Evolutionary conservation across 2,888 invertebrate species (phyloP).

Genomic region (Cryptocephalus moraei): DNA sequence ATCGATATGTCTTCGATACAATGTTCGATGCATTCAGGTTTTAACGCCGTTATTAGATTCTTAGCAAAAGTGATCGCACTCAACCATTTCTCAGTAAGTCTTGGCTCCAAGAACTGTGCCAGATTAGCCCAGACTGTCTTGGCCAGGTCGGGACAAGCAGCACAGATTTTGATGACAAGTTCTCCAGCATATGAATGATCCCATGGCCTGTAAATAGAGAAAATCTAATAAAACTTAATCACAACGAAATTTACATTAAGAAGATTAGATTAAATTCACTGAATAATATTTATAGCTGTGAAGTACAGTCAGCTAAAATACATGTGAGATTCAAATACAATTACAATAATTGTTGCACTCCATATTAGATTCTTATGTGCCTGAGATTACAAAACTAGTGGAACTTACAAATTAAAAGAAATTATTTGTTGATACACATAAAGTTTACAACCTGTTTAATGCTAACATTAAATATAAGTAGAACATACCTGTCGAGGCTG

Average conservation of each 20-base stretch:
- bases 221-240: not conserved
- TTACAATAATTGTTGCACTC: too few species aligned
- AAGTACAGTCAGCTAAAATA: too few species aligned
- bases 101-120: constrained; percentile 51
- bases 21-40: constrained; percentile 42
- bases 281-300: too few species aligned
- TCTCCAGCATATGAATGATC: constrained; percentile 53
- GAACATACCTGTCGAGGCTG: constrained; percentile 42
- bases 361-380: not conserved
- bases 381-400: too few species aligned
- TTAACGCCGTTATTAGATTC: constrained; percentile 39
- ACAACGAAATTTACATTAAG: too few species aligned
- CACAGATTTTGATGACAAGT: constrained; percentile 51
- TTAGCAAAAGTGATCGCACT: constrained; percentile 41
- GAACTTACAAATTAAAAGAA: too few species aligned
- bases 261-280: too few species aligned
- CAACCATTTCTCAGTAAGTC: constrained; percentile 46
- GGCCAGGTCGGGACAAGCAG: constrained; percentile 62
- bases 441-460: too few species aligned
- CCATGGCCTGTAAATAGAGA: constrained; percentile 45
- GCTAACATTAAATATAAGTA: not conserved
- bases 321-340: too few species aligned
- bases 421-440: too few species aligned
- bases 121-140: constrained; percentile 50
- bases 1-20: constrained; percentile 32